Base-by-base conservation (phyloP, 2,888 invertebrate genomes). In the Rhaphigaster nebulosa region DNA sequence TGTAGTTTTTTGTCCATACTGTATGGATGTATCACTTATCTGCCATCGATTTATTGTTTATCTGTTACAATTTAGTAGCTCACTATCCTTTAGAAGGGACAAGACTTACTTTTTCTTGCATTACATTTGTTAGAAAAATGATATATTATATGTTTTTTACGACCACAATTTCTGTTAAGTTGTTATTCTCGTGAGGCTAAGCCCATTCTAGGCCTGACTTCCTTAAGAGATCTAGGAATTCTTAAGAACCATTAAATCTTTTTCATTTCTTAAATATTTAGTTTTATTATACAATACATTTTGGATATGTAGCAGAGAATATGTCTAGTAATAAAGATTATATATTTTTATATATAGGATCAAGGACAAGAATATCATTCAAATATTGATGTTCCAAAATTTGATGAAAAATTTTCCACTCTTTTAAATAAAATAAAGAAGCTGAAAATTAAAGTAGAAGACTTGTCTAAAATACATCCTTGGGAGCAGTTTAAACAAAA, bases 401-500 rank as follows among this genome's bases (percentile, higher is more conserved):
- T 89, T 34, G 29, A 70, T n/a, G 52, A 76, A 52, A 89, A 89
- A 76, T 89, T 89, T 52, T 45, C 45, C 15, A 45, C 45, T 29
- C 70, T 89, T 50, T 20, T 52, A 29, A 29, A 18, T 3, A 70
- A 70, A 41, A 76, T 76, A 15, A 70, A 76, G 29, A 76, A 89
- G 38, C 26, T 89, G 8, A 52, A 89, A 76, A 52, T 15, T 2
- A 76, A 89, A 89, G 41, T 76, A 4, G 70, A 89, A 52, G 89
- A 89, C 29, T 70, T 70, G n/a, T 89, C 89, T 23, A 45, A 65
- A 45, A 52, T 89, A 45, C 89, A 89, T 29, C 89, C 89, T 20
- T 89, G 89, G 89, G 89, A 89, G 26, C 89, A 89, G 65, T 89
- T 76, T 89, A 89, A 50, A 89, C n/a, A n/a, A 84, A 84, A 84